Conservation (phyloP, 1,140 invertebrate genomes). For the Brachionus paranguensis region DNA sequence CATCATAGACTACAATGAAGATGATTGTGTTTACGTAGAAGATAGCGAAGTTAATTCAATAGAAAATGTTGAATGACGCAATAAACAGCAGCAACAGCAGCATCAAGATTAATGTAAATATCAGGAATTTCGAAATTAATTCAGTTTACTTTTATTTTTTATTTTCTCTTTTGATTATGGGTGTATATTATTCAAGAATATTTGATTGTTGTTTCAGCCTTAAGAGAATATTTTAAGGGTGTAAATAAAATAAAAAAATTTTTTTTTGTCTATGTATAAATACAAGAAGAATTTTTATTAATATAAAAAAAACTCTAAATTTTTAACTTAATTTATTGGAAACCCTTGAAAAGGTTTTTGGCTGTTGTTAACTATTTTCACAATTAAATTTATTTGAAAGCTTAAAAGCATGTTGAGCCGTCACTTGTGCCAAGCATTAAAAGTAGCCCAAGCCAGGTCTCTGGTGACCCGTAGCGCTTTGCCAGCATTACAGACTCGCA, state of each 20-base stretch:
- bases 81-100: background rate
- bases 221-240: conserved; percentile 16
- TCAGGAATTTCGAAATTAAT: conserved; percentile 2
- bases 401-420: background rate
- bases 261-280: background rate
- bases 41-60: background rate
- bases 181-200: background rate
- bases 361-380: background rate
- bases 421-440: conserved; percentile 5
- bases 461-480: background rate
- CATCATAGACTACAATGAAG: conserved; percentile 15
- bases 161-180: background rate
- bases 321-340: background rate
- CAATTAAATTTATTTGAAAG: background rate
- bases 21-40: conserved; percentile 7
- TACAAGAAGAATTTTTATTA: background rate
- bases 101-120: background rate
- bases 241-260: background rate
- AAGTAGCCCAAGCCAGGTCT: background rate
- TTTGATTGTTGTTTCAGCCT: background rate
- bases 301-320: too few relatives aligned
- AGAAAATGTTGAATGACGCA: background rate
- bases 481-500: background rate
- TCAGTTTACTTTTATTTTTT: background rate
- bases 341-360: conserved; percentile 24